phyloP scores from a whole-genome alignment of 2,888 invertebrate genomes.

The Drosophila conformis region DNA sequence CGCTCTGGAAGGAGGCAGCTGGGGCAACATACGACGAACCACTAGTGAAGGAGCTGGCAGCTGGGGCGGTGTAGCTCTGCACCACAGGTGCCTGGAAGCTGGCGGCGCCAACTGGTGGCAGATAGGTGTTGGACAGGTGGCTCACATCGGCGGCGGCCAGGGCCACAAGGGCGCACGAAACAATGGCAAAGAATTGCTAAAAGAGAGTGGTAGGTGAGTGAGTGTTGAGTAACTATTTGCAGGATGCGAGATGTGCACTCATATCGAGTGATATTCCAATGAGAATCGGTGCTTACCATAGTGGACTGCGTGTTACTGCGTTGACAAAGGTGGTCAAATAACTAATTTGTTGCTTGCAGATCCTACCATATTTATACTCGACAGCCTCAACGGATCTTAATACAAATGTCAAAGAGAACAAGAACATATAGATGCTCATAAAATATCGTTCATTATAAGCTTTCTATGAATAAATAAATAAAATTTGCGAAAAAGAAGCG shows the following conservation, averaged over 20 bases:
- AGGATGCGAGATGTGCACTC: background rate
- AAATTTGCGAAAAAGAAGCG: conserved; percentile 10
- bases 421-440: conserved; percentile 47
- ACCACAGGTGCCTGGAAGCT: conserved; percentile 18
- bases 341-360: conserved; percentile 54
- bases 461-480: conserved; percentile 48
- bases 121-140: conserved; percentile 62
- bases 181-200: conserved; percentile 60
- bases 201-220: background rate
- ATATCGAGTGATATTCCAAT: background rate
- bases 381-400: conserved; percentile 17
- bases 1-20: conserved; percentile 26
- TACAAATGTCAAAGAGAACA: conserved; percentile 66
- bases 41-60: conserved; percentile 16
- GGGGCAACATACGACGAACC: conserved; percentile 40
- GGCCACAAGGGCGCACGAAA: conserved; percentile 66
- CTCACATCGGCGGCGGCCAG: conserved; percentile 68
- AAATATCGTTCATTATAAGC: conserved; percentile 59
- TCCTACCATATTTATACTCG: conserved; percentile 69
- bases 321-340: conserved; percentile 54
- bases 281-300: conserved; percentile 60
- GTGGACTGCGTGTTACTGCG: conserved; percentile 37
- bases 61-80: conserved; percentile 23
- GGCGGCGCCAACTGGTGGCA: conserved; percentile 58
- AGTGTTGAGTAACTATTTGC: background rate